These are phyloP conservation scores for Conus canariensis DNA, from an alignment of 2,888 invertebrate species.

Conservation along the genomic window DNA sequence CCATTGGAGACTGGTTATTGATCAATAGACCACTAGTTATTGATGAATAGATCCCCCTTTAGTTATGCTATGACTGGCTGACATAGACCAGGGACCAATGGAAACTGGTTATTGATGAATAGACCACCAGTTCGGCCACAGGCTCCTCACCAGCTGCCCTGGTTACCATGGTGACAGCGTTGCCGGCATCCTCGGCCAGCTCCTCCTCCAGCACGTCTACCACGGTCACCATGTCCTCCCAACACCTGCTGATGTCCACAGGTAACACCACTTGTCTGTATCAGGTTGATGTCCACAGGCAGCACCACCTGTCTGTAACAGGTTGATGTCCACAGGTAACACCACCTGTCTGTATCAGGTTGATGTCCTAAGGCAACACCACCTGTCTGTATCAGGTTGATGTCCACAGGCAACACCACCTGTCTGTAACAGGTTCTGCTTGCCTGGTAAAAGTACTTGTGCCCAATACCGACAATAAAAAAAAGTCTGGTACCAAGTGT, in stretches of 20 bases:
- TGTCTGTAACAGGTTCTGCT: too few species aligned
- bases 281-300: neutral
- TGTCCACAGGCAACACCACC: neutral
- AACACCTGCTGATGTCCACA: conserved; percentile 61
- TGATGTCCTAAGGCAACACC: neutral
- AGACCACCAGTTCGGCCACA: conserved; percentile 31
- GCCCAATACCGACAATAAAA: too few species aligned
- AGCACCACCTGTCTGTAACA: neutral
- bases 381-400: neutral
- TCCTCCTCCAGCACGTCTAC: conserved; percentile 59
- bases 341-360: neutral
- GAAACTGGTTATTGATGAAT: neutral
- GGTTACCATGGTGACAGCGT: conserved; percentile 74
- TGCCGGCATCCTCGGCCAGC: conserved; percentile 56
- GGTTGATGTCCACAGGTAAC: neutral
- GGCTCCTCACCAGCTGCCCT: conserved; percentile 58
- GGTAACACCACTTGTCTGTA: conserved; percentile 48
- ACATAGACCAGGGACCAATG: too few species aligned
- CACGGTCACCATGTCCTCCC: conserved; percentile 56
- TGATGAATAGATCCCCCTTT: too few species aligned
- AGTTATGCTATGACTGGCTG: too few species aligned
- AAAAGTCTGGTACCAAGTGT: too few species aligned
- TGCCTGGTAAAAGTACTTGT: too few species aligned
- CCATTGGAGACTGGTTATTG: too few species aligned
- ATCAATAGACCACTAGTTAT: neutral